Percentiles rank a stretch among this genome's conserved stretches.
These are phyloP conservation scores for Lydus trimaculatus DNA, from an alignment of 2,888 invertebrate genomes.

Conservation along the genomic window DNA sequence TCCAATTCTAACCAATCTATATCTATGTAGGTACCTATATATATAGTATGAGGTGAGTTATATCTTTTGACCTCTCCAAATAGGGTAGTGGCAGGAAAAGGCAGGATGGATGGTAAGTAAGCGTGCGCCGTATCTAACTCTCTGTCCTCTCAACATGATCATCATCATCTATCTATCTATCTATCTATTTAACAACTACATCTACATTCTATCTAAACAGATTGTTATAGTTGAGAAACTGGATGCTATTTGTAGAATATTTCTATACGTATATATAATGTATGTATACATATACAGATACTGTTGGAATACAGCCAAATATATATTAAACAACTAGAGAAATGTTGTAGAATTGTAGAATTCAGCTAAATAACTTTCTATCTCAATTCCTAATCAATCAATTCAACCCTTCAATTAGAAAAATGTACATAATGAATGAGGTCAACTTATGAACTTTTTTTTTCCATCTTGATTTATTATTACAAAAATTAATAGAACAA, in stretches of 20 bases:
- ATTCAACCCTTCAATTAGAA: not conserved
- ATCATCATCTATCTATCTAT: slow-evolving; percentile 2
- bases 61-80: not conserved
- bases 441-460: not conserved
- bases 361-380: too few species aligned
- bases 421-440: too few species aligned
- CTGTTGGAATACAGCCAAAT: not conserved
- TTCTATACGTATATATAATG: not conserved
- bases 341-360: too few species aligned
- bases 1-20: not conserved
- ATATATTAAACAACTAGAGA: not conserved
- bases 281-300: not conserved
- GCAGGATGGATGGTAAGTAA: not conserved
- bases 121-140: not conserved
- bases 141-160: not conserved
- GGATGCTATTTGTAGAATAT: slow-evolving; percentile 1
- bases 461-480: not conserved
- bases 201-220: not conserved
- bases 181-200: not conserved
- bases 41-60: not conserved
- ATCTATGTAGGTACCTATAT: too few species aligned
- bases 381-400: not conserved
- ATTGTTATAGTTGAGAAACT: slow-evolving; percentile 1
- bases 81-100: not conserved
- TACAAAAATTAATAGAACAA: not conserved